Conservation (phyloP, 1,140 invertebrate species). For the Teleopsis dalmanni region DNA sequence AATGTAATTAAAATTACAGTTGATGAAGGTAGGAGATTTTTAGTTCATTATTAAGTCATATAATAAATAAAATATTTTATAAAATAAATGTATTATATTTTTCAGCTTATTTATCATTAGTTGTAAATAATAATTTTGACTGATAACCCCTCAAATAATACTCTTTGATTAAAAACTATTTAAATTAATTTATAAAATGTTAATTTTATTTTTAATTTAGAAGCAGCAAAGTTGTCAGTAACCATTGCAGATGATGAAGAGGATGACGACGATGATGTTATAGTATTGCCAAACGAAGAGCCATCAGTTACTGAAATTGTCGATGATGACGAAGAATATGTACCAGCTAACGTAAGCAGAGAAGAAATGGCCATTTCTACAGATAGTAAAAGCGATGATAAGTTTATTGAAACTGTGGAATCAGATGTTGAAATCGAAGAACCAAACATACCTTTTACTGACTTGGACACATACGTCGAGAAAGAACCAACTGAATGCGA, state of each 20-base stretch:
- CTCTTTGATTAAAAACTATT: no score
- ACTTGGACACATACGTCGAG: slow-evolving; percentile 47
- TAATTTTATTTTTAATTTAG: neutral
- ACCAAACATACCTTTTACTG: slow-evolving; percentile 43
- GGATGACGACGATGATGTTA: slow-evolving; percentile 43
- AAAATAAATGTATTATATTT: no score
- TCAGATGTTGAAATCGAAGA: slow-evolving; percentile 43
- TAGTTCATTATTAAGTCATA: neutral
- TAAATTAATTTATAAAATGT: no score
- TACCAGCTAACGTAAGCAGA: slow-evolving; percentile 21
- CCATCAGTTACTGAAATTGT: slow-evolving; percentile 42
- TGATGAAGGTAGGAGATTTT: slow-evolving; percentile 17
- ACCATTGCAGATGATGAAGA: slow-evolving; percentile 10
- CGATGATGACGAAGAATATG: slow-evolving; percentile 39
- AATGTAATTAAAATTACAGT: slow-evolving; percentile 31
- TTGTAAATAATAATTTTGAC: no score
- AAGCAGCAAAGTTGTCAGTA: neutral
- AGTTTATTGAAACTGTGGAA: slow-evolving; percentile 41
- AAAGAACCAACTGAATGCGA: slow-evolving; percentile 29
- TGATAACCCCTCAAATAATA: no score
- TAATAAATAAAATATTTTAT: neutral
- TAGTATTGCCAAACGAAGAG: slow-evolving; percentile 40
- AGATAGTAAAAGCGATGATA: slow-evolving; percentile 29
- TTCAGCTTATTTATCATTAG: no score
- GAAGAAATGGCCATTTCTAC: slow-evolving; percentile 20